phyloP scores from a whole-genome alignment of 2,888 invertebrate genomes.

The Hirtodrosophila trivittata region DNA sequence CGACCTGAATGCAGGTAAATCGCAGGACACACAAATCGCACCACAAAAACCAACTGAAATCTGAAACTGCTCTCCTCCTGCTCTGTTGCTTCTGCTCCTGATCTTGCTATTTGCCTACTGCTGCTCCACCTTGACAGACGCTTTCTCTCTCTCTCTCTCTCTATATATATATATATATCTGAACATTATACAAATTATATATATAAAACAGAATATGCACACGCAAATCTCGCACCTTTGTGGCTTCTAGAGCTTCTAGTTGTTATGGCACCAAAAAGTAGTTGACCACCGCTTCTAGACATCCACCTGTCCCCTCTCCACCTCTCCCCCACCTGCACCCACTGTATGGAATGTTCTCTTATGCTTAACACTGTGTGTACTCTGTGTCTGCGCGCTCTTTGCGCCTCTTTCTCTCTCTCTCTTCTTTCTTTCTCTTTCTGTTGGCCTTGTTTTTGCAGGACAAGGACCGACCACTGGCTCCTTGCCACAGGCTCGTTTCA shows the following conservation, averaged over 20 bases:
- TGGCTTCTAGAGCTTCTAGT: slow-evolving; percentile 40
- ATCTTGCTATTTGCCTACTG: slow-evolving; percentile 12
- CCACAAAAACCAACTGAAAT: not conserved
- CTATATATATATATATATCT: too few relatives aligned
- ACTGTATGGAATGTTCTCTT: slow-evolving; percentile 58
- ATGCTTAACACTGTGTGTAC: slow-evolving; percentile 53
- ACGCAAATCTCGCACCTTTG: slow-evolving; percentile 28
- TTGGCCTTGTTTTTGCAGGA: slow-evolving; percentile 65
- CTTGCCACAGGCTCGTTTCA: slow-evolving; percentile 74
- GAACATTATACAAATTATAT: slow-evolving; percentile 4
- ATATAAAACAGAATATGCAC: slow-evolving; percentile 27
- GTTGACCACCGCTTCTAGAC: slow-evolving; percentile 71
- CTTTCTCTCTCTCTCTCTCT: too few relatives aligned
- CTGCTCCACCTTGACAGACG: slow-evolving; percentile 27
- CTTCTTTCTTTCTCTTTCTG: slow-evolving; percentile 40
- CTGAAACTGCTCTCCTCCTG: slow-evolving; percentile 11
- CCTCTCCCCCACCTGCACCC: slow-evolving; percentile 14
- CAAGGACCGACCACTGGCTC: slow-evolving; percentile 44
- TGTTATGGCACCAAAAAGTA: slow-evolving; percentile 48
- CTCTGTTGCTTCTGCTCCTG: slow-evolving; percentile 2
- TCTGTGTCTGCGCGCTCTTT: slow-evolving; percentile 46
- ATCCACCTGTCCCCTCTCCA: slow-evolving; percentile 15
- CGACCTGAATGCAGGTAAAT: slow-evolving; percentile 95
- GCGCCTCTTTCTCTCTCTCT: slow-evolving; percentile 34
- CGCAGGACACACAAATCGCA: slow-evolving; percentile 2